phyloP scores from a whole-genome alignment of 2,797 vertebrate species.

The Poecilia velifera region DNA sequence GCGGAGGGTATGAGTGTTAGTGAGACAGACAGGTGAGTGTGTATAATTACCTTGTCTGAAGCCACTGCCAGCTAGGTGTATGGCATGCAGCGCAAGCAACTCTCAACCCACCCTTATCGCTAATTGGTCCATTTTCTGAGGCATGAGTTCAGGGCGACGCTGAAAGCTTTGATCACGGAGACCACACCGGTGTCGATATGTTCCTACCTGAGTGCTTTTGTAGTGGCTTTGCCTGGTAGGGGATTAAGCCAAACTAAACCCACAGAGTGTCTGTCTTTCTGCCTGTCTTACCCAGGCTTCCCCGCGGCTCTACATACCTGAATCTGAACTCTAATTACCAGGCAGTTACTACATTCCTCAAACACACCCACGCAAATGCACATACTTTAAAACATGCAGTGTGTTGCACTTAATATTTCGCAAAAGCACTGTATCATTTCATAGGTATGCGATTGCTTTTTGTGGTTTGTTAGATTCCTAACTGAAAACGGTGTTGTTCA shows the following conservation, averaged over 20 bases:
- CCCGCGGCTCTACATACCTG: conserved; percentile 74
- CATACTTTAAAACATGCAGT: conserved; percentile 8
- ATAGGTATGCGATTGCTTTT: conserved; percentile 1
- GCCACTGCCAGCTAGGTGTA: conserved; percentile 64
- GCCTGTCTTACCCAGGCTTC: conserved; percentile 52
- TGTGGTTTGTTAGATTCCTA: neutral
- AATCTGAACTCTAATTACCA: conserved; percentile 71
- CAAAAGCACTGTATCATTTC: conserved; percentile 26
- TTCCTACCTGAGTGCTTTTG: conserved; percentile 75
- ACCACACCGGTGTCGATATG: conserved; percentile 71
- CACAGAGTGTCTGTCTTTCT: conserved; percentile 56
- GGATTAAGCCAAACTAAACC: conserved; percentile 64
- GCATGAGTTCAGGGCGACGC: conserved; percentile 66
- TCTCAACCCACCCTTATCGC: conserved; percentile 43
- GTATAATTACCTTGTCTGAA: conserved; percentile 78
- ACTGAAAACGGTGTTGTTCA: neutral
- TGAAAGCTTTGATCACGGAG: conserved; percentile 77
- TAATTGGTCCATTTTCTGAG: conserved; percentile 77
- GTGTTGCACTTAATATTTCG: conserved; percentile 22
- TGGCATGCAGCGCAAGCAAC: conserved; percentile 53
- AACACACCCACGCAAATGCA: conserved; percentile 56
- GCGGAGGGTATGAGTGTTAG: conserved; percentile 55
- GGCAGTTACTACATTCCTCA: conserved; percentile 70
- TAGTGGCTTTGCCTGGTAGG: conserved; percentile 66
- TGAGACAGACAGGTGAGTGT: conserved; percentile 67